A percentile compares a stretch with the other conserved stretches of the same genome.
phyloP scores from a whole-genome alignment of 2,113 vertebrate genomes.

The Arenaria interpres region DNA sequence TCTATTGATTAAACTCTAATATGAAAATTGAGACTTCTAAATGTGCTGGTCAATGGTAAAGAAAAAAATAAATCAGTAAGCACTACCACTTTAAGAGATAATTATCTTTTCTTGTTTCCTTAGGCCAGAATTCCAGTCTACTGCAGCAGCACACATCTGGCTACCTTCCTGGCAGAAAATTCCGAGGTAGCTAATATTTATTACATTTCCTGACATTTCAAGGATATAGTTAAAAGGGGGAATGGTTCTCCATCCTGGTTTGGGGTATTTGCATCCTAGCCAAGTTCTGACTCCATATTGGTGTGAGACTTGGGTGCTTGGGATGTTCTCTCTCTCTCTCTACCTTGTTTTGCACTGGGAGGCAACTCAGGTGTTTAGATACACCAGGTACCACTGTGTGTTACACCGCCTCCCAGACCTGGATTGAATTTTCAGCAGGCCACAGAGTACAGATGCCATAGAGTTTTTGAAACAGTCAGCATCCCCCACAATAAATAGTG shows the following conservation, averaged over 20 bases:
- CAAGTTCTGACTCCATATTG: background rate
- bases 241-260: background rate
- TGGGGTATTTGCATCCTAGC: background rate
- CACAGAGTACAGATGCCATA: background rate
- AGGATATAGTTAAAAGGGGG: background rate
- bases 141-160: background rate
- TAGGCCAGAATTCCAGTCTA: background rate
- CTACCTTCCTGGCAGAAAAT: background rate
- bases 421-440: background rate
- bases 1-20: background rate
- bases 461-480: background rate
- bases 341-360: background rate
- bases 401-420: background rate
- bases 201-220: background rate
- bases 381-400: background rate
- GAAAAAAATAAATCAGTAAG: background rate
- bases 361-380: background rate
- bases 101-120: background rate
- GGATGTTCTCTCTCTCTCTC: background rate
- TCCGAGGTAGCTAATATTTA: background rate
- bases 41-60: background rate
- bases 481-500: background rate
- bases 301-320: background rate
- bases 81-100: background rate
- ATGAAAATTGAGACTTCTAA: background rate